A percentile compares a stretch with the other conserved stretches of the same genome.
phyloP scores from a whole-genome alignment of 2,888 invertebrate species.

The Axea sp. region DNA sequence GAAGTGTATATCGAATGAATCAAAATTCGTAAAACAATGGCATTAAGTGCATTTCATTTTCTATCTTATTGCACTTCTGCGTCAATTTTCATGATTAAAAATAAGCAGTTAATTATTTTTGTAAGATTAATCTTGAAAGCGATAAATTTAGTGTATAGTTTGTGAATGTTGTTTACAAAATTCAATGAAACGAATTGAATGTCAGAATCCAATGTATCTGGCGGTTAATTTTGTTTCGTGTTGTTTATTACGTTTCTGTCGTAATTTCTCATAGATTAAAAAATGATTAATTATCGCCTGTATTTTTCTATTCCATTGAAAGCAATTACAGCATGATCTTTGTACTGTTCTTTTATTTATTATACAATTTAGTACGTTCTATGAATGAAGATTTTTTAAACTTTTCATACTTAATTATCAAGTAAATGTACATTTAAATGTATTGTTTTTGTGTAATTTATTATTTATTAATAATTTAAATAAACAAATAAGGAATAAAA shows the following conservation, averaged over 20 bases:
- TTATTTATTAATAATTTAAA: too few species aligned
- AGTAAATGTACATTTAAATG: too few species aligned
- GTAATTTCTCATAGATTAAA: background rate
- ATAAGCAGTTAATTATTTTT: constrained; percentile 40
- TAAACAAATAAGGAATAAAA: too few species aligned
- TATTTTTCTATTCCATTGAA: too few species aligned
- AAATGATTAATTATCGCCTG: too few species aligned
- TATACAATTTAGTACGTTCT: too few species aligned
- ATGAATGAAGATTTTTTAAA: too few species aligned
- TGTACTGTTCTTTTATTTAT: too few species aligned
- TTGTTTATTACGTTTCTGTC: constrained; percentile 2
- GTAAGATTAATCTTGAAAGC: constrained; percentile 7
- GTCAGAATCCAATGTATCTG: constrained; percentile 5
- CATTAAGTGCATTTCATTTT: constrained; percentile 25
- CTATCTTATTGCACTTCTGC: constrained; percentile 20
- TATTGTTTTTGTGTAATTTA: too few species aligned
- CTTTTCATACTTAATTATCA: too few species aligned
- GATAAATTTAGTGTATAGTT: constrained; percentile 5
- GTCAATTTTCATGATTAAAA: constrained; percentile 42
- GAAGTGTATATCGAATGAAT: constrained; percentile 3
- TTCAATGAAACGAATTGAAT: constrained; percentile 20
- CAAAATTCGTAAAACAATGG: constrained; percentile 22
- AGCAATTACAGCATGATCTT: too few species aligned
- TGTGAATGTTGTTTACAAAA: background rate
- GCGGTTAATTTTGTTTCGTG: background rate